Conservation (phyloP, 2,888 invertebrate genomes). For the Pterobdella sp. region DNA sequence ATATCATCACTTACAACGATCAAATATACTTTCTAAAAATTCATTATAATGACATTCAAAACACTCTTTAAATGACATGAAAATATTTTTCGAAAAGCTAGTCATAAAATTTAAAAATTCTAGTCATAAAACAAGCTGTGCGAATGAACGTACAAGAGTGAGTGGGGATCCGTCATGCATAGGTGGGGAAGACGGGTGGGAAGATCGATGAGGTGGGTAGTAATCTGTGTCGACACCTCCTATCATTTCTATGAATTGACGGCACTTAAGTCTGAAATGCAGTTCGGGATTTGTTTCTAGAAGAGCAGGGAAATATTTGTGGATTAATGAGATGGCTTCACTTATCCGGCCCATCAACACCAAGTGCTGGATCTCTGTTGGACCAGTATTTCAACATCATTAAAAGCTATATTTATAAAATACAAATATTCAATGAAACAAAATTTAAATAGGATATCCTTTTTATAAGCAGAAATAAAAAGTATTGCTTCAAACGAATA, state of each 20-base stretch:
- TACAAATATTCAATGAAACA: not conserved
- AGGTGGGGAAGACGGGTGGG: not conserved
- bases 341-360: constrained; percentile 87
- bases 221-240: constrained; percentile 49
- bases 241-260: constrained; percentile 98
- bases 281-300: constrained; percentile 82
- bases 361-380: constrained; percentile 78
- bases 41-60: too few relatives aligned
- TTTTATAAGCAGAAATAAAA: not conserved
- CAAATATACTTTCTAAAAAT: too few relatives aligned
- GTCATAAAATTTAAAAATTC: too few relatives aligned
- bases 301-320: constrained; percentile 82
- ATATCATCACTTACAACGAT: not conserved
- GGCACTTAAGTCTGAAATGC: constrained; percentile 87
- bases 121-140: too few relatives aligned
- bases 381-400: not conserved
- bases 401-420: not conserved
- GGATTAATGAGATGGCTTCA: constrained; percentile 83
- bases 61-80: too few relatives aligned
- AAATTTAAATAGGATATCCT: not conserved
- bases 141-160: not conserved
- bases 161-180: not conserved
- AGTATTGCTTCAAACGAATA: not conserved
- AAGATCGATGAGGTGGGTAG: constrained; percentile 3
- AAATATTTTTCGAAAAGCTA: too few relatives aligned